Base-by-base conservation (phyloP, 35 echinoderm and acorn worm species). In the Ophiothrix spiculata region DNA sequence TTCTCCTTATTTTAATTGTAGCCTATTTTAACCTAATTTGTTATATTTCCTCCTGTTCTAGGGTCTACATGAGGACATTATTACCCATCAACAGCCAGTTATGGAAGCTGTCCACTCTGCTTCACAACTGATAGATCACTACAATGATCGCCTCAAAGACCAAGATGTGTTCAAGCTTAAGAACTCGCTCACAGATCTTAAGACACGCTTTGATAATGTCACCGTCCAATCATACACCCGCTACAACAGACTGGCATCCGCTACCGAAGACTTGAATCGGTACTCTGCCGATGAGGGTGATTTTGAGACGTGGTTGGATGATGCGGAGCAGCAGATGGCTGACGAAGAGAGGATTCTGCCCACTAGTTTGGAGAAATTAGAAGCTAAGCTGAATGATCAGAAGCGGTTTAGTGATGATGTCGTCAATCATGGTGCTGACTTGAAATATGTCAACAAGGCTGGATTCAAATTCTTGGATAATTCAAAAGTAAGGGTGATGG, bases 381-480 rank as follows among this genome's bases (percentile, higher is more conserved):
- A 94, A 36, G 77, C 83, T 10, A 86, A 88, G 31, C 76, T 88
- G 36, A 63, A 81, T 16, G 45, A 94, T 17, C 89, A 89, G 89
- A 94, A 94, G 64, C 36, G 12, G 0, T 94, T 99, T 83, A 64
- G 82, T 11, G 92, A 91, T 37, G 96, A 99, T 36, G 92, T 99
- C 1, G 89, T 99, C 64, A 87, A 76, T 39, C 92, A 94, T 35
- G 92, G 89, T 41, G 92, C 96, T 39, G 92, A 99, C 73, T 83
- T 99, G 38, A 99, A 99, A 38, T 99, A 91, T 89, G 86, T 94
- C 39, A 94, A 90, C 79, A 94, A 94, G 34, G 83, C 96, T 33
- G 96, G 96, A 63, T 82, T 94, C 78, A 93, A 99, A 63, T 93
- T 94, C 86, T 41, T 94, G 84, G 90, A 99, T 74, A 99, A 89